Evolutionary conservation across 1,140 invertebrate species (phyloP).

Genomic region (Manduca sexta): DNA sequence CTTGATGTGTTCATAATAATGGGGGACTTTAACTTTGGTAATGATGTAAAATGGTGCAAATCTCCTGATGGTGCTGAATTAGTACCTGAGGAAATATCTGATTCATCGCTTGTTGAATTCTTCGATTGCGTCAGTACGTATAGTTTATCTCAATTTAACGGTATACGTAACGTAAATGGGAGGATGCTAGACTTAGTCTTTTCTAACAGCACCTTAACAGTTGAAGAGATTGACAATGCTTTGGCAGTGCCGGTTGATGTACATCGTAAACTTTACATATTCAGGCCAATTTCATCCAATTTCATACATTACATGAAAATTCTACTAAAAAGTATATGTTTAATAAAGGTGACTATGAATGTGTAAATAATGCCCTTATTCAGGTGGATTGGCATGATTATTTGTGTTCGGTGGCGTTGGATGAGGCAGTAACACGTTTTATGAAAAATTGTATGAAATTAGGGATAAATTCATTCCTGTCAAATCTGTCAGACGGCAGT

Average conservation of each 20-base stretch:
- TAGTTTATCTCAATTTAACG: constrained; percentile 10
- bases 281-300: constrained; percentile 1
- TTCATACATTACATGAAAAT: neutral
- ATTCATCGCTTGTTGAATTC: neutral
- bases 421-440: neutral
- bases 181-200: constrained; percentile 8
- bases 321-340: neutral
- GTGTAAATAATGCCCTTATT: no score
- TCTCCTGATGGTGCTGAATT: neutral
- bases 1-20: constrained; percentile 6
- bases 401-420: constrained; percentile 1
- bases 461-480: no score
- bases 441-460: no score
- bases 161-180: neutral
- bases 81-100: neutral
- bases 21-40: constrained; percentile 5
- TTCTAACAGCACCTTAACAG: constrained; percentile 1
- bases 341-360: no score
- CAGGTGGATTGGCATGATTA: no score
- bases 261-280: no score
- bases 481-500: no score
- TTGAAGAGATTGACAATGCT: constrained; percentile 4
- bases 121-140: constrained; percentile 3
- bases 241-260: constrained; percentile 4
- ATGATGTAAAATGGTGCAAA: neutral